Base-by-base conservation (phyloP, 37 sponge, comb jelly and placozoan species). In the Beroe ovata region DNA sequence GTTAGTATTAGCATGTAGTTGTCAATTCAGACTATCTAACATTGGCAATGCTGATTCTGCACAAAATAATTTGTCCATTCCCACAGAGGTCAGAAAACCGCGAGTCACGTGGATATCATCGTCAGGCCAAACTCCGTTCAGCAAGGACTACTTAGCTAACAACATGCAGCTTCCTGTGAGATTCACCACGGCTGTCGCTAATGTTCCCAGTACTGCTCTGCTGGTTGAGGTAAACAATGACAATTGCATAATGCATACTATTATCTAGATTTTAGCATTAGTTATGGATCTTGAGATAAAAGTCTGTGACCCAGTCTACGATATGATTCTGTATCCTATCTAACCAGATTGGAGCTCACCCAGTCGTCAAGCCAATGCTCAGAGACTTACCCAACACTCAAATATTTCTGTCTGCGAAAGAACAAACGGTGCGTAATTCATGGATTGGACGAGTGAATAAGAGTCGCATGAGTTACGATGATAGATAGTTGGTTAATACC, bases 291-390 rank as follows among this genome's bases (percentile, higher is more conserved):
- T n/a, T n/a, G n/a, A n/a, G n/a, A n/a, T n/a, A n/a, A n/a, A n/a
- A n/a, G n/a, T n/a, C n/a, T n/a, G n/a, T n/a, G n/a, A n/a, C n/a
- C n/a, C n/a, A n/a, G n/a, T n/a, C n/a, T n/a, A n/a, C n/a, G n/a
- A n/a, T n/a, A n/a, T n/a, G n/a, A n/a, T n/a, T n/a, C n/a, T n/a
- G n/a, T n/a, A n/a, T n/a, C n/a, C n/a, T 62, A 25, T 62, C 20
- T 62, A n/a, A n/a, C 8, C 63, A 62, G 38, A 69, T 69, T 69
- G 71, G 71, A 21, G 71, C 38, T 8, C 71, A 69, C 32, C 71
- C 71, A 33, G 38, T 69, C 20, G 25, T 69, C 14, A 69, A 69
- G 32, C 71, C 71, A 4, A 69, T 69, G 71, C 38, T 69, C 38
- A 29, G 71, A 36, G 71, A 69, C 32, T 25, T 69, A 25, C 71